Conservation (phyloP, 2,888 invertebrate genomes). For the Ernsta delagoae region DNA sequence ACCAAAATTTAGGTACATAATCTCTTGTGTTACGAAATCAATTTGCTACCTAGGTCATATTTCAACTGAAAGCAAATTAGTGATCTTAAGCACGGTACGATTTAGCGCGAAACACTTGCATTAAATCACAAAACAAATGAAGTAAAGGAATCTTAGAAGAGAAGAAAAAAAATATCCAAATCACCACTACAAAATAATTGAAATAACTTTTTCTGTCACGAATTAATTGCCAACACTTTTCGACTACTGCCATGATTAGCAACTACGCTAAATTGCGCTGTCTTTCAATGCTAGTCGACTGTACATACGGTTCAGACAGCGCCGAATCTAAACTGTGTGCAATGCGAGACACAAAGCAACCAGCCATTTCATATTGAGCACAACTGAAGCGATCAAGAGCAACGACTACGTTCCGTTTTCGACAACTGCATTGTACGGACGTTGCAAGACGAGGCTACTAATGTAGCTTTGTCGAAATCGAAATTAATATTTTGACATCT, state of each 20-base stretch:
- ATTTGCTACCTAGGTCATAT: too few species aligned
- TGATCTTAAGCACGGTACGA: too few species aligned
- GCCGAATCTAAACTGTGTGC: conserved; percentile 23
- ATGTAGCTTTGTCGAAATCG: too few species aligned
- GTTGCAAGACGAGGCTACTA: too few species aligned
- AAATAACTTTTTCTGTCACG: conserved; percentile 12
- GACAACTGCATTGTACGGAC: background rate
- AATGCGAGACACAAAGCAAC: conserved; percentile 25
- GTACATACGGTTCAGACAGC: conserved; percentile 12
- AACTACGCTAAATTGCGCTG: conserved; percentile 4
- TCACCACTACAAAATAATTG: conserved; percentile 1
- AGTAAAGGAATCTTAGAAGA: too few species aligned
- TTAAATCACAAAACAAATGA: too few species aligned
- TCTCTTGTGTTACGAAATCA: too few species aligned
- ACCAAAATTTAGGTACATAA: too few species aligned
- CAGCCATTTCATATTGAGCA: conserved; percentile 22
- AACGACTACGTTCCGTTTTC: conserved; percentile 7
- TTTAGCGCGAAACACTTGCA: too few species aligned
- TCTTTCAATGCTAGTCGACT: conserved; percentile 24
- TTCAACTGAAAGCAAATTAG: too few species aligned
- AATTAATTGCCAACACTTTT: conserved; percentile 10
- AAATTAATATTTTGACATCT: too few species aligned
- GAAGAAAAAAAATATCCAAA: background rate
- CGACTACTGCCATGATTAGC: conserved; percentile 16
- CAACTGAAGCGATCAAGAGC: conserved; percentile 14